Evolutionary conservation across 2,888 invertebrate species (phyloP).

Genomic region (Drosophila robusta): DNA sequence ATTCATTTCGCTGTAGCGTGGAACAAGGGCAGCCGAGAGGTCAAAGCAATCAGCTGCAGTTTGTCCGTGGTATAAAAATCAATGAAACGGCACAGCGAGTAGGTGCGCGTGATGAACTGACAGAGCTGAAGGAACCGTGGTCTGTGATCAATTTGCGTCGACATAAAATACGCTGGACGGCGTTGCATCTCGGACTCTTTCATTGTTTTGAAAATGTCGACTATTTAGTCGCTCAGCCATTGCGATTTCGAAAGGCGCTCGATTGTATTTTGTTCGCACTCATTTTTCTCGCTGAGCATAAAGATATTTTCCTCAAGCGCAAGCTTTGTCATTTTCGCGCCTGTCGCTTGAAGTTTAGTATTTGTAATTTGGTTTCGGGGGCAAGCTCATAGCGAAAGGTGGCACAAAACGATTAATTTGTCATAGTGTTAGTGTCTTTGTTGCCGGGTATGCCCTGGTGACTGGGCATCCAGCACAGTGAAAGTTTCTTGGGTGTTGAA

Average conservation of each 20-base stretch:
- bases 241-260: constrained; percentile 59
- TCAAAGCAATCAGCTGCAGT: constrained; percentile 88
- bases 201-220: constrained; percentile 80
- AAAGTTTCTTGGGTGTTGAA: too few species aligned
- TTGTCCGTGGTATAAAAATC: constrained; percentile 89
- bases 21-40: constrained; percentile 86
- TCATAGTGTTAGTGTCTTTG: too few species aligned
- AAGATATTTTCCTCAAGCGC: constrained; percentile 28
- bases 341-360: not conserved
- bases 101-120: constrained; percentile 59
- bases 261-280: constrained; percentile 21
- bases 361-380: not conserved
- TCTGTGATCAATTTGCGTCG: constrained; percentile 73
- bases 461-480: too few species aligned
- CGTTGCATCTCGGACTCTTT: constrained; percentile 81
- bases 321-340: constrained; percentile 20
- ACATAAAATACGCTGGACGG: constrained; percentile 64
- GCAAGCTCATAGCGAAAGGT: constrained; percentile 10
- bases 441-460: too few species aligned
- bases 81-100: constrained; percentile 87
- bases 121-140: constrained; percentile 71
- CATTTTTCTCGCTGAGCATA: constrained; percentile 26
- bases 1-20: constrained; percentile 86
- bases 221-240: constrained; percentile 82
- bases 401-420: not conserved